phyloP scores from a whole-genome alignment of 2,113 vertebrate species.

The Diadophis punctatus region DNA sequence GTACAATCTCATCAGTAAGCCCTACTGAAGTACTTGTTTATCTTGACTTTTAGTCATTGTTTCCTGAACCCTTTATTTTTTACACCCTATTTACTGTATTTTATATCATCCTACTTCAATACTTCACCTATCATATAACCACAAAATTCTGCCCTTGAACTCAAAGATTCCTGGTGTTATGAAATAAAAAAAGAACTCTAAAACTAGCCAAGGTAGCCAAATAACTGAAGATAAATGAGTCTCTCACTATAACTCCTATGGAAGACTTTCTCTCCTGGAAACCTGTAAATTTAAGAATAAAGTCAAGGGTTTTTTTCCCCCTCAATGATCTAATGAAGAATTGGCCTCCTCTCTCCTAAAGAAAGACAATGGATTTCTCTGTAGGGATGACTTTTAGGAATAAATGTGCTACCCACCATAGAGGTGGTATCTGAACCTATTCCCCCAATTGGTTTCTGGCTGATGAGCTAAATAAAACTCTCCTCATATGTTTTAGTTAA shows the following conservation, averaged over 20 bases:
- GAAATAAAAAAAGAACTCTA: background rate
- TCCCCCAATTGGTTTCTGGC: background rate
- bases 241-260: background rate
- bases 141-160: background rate
- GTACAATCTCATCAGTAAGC: background rate
- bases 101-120: background rate
- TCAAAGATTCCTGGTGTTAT: background rate
- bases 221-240: background rate
- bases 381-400: background rate
- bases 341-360: background rate
- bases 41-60: background rate
- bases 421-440: background rate
- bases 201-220: background rate
- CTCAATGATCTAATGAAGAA: background rate
- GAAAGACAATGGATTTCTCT: background rate
- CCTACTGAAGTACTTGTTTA: background rate
- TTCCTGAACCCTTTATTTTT: background rate
- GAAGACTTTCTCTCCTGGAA: background rate
- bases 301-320: background rate
- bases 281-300: background rate
- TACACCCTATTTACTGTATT: background rate
- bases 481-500: background rate
- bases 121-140: background rate
- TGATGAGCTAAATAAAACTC: background rate
- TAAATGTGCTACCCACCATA: background rate